Evolutionary conservation across 1,140 invertebrate genomes (phyloP).

Genomic region (Dryas iulia): DNA sequence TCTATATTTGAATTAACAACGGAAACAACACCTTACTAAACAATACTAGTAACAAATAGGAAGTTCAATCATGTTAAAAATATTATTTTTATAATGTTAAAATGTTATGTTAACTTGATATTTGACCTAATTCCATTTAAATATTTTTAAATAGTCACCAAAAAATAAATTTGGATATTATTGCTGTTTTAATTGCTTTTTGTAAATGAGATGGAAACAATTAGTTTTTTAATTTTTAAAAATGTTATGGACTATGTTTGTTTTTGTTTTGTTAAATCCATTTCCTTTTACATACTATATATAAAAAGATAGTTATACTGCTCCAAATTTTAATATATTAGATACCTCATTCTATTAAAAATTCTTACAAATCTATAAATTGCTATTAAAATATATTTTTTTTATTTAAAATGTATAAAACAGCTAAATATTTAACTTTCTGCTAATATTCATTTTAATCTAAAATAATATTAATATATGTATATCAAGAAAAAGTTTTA

Average conservation of each 20-base stretch:
- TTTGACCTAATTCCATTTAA: too few species aligned
- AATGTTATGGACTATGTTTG: neutral
- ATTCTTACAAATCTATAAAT: too few species aligned
- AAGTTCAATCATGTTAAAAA: too few species aligned
- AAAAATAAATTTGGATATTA: neutral
- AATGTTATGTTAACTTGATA: too few species aligned
- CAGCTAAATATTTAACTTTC: neutral
- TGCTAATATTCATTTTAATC: neutral
- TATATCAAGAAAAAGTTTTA: conserved; percentile 2
- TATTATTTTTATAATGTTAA: too few species aligned
- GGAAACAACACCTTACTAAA: neutral
- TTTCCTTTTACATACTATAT: too few species aligned
- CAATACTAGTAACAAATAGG: too few species aligned
- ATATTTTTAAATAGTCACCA: neutral
- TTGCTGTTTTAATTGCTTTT: neutral
- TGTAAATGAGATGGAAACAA: neutral
- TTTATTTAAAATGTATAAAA: too few species aligned
- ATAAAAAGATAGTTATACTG: too few species aligned
- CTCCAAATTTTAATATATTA: too few species aligned
- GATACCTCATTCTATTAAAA: too few species aligned
- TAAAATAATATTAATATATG: neutral
- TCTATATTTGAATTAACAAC: neutral
- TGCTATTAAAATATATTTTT: too few species aligned
- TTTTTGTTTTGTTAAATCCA: neutral
- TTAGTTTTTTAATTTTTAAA: neutral